Evolutionary conservation across 1,140 invertebrate species (phyloP).

Genomic region (Drosophila jambulina): DNA sequence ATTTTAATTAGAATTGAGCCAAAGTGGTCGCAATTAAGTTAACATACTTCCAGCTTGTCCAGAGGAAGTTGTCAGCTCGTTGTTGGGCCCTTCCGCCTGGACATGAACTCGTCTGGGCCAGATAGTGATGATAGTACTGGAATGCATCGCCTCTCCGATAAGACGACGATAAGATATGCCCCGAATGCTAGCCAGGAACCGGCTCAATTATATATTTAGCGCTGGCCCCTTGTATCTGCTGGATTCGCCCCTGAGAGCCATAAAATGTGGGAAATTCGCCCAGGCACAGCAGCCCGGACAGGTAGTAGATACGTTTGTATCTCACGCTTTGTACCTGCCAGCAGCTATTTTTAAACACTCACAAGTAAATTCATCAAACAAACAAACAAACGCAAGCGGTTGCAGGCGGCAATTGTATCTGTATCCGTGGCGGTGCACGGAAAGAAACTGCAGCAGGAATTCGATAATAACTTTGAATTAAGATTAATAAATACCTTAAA

Average conservation of each 20-base stretch:
- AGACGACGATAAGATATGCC: conserved; percentile 47
- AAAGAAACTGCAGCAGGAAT: neutral
- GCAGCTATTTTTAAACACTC: conserved; percentile 72
- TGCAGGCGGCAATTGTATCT: conserved; percentile 56
- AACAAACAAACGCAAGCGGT: conserved; percentile 64
- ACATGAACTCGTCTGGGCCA: neutral
- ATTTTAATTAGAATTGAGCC: conserved; percentile 61
- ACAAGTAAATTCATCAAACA: conserved; percentile 76
- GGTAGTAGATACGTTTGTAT: conserved; percentile 77
- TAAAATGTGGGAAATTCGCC: conserved; percentile 74
- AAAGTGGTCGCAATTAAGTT: conserved; percentile 60
- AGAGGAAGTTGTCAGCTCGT: conserved; percentile 75
- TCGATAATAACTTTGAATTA: neutral
- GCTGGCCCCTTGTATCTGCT: conserved; percentile 16
- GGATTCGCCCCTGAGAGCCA: conserved; percentile 34
- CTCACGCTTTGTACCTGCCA: conserved; percentile 70
- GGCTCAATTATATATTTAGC: conserved; percentile 66
- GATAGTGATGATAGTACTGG: conserved; percentile 20
- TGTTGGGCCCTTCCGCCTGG: conserved; percentile 41
- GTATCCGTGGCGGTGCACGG: conserved; percentile 17
- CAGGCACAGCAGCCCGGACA: conserved; percentile 44
- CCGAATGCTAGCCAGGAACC: conserved; percentile 21
- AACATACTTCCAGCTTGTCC: conserved; percentile 23
- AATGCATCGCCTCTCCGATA: conserved; percentile 45
- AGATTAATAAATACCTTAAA: neutral